Conservation (phyloP, 1,140 invertebrate species). For the Patella vulgata region DNA sequence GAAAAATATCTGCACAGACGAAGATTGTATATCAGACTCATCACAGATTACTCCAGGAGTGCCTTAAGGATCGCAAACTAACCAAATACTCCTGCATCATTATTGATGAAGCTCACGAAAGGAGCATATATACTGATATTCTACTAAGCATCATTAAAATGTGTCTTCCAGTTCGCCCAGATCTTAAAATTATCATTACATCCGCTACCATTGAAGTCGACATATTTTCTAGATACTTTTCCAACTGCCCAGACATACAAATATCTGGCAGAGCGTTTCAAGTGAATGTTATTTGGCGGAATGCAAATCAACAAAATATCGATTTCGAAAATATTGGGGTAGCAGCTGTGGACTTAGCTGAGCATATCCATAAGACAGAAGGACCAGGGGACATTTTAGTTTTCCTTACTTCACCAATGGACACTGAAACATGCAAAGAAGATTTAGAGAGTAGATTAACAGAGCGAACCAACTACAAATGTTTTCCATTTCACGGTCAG, state of each 20-base stretch:
- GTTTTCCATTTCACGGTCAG: slow-evolving; percentile 90
- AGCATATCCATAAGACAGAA: slow-evolving; percentile 93
- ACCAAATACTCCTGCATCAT: slow-evolving; percentile 82
- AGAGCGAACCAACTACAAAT: slow-evolving; percentile 22
- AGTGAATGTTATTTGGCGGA: slow-evolving; percentile 87
- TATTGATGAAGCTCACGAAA: slow-evolving; percentile 97
- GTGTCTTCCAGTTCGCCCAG: slow-evolving; percentile 41
- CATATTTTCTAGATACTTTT: slow-evolving; percentile 72
- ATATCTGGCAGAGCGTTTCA: slow-evolving; percentile 87
- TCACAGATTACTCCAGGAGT: slow-evolving; percentile 95
- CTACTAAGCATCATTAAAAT: slow-evolving; percentile 84
- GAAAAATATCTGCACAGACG: slow-evolving; percentile 71
- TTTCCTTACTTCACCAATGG: slow-evolving; percentile 81
- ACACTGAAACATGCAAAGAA: slow-evolving; percentile 55
- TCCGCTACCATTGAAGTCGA: slow-evolving; percentile 70
- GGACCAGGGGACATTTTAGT: slow-evolving; percentile 94
- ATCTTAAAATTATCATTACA: slow-evolving; percentile 58
- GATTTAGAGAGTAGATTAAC: slow-evolving; percentile 24
- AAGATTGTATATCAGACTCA: slow-evolving; percentile 98
- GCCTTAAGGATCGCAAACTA: slow-evolving; percentile 74
- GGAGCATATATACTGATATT: slow-evolving; percentile 94
- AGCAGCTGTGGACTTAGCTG: slow-evolving; percentile 91
- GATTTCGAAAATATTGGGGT: slow-evolving; percentile 84
- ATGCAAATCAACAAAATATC: slow-evolving; percentile 90
- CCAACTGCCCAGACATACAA: slow-evolving; percentile 90